Evolutionary conservation across 1,140 invertebrate species (phyloP).

Genomic region (Drosophila pruinosa): DNA sequence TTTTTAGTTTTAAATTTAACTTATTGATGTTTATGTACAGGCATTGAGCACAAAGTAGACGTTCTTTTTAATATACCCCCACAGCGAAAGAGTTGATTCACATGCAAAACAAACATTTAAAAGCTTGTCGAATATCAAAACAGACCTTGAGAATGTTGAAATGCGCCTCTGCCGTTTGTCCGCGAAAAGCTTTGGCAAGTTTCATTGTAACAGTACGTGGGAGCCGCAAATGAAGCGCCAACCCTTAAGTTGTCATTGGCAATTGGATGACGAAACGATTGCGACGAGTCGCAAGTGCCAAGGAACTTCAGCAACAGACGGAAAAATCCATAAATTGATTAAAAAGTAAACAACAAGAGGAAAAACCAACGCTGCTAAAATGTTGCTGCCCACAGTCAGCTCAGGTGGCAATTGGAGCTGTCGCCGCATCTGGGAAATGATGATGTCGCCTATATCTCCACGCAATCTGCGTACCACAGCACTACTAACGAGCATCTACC

Average conservation of each 20-base stretch:
- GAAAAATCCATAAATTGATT: conserved; percentile 79
- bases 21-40: too few species aligned
- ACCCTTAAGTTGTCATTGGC: conserved; percentile 37
- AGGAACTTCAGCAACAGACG: conserved; percentile 15
- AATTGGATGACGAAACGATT: conserved; percentile 71
- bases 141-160: conserved; percentile 55
- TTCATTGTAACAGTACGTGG: conserved; percentile 34
- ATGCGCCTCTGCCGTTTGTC: background rate
- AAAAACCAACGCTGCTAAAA: conserved; percentile 12
- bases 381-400: conserved; percentile 57
- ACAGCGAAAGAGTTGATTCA: background rate
- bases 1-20: too few species aligned
- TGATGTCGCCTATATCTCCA: conserved; percentile 72
- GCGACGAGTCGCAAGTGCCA: conserved; percentile 39
- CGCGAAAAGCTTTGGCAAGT: conserved; percentile 54
- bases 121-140: conserved; percentile 49
- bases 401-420: conserved; percentile 52
- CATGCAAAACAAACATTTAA: conserved; percentile 29
- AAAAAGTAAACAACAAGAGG: background rate
- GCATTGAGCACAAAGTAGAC: background rate
- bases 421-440: conserved; percentile 54
- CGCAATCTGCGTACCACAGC: conserved; percentile 76
- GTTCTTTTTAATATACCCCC: background rate
- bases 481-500: conserved; percentile 73
- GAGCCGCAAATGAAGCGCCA: conserved; percentile 19